Conservation (phyloP, 1,140 invertebrate genomes). For the Tetraneura akinire region DNA sequence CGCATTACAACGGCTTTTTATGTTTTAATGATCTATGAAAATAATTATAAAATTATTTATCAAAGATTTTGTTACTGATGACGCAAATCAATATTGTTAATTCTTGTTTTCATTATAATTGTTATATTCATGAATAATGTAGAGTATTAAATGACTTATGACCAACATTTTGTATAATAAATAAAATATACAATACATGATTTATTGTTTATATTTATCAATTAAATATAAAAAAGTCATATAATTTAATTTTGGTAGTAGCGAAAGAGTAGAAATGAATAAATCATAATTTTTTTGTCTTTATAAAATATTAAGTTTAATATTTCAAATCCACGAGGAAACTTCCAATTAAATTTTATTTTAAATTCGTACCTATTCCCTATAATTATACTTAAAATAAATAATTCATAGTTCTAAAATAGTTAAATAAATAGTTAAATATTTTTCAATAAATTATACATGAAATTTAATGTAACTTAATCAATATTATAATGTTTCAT, state of each 20-base stretch:
- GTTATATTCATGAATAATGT: neutral
- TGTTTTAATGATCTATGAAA: neutral
- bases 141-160: neutral
- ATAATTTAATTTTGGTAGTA: neutral
- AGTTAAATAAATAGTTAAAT: neutral
- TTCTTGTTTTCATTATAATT: neutral
- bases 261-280: neutral
- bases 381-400: no score
- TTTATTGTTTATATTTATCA: neutral
- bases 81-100: neutral
- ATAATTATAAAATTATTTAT: slow-evolving; percentile 14
- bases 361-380: neutral
- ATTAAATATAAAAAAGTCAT: neutral
- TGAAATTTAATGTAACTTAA: no score
- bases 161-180: neutral
- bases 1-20: neutral
- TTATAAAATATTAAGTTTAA: neutral
- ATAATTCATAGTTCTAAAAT: neutral
- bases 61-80: neutral
- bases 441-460: no score
- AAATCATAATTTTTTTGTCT: neutral
- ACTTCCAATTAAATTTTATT: neutral
- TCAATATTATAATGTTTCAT: neutral
- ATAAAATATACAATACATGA: neutral
- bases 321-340: neutral